Percentiles rank a stretch among this genome's conserved stretches.
Evolutionary conservation across 2,113 vertebrate species (phyloP).

Genomic region (Pangasianodon gigas): DNA sequence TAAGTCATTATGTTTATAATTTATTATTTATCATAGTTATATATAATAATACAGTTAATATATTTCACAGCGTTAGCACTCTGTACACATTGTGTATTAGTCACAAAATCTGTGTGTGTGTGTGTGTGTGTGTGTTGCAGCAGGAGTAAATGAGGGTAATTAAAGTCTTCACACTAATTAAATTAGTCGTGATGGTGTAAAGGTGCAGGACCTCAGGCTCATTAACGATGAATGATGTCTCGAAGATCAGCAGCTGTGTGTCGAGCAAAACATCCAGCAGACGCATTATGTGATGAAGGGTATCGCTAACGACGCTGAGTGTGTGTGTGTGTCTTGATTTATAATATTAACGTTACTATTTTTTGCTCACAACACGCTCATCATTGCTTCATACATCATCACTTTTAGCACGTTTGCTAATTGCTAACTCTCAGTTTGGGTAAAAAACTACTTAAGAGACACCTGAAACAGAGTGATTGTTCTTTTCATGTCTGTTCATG

Average conservation of each 20-base stretch:
- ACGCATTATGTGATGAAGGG: neutral
- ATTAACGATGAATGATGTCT: slow-evolving; percentile 22
- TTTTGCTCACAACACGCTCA: neutral
- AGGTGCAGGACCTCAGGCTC: neutral
- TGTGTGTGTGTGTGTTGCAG: slow-evolving; percentile 25
- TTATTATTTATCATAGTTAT: neutral
- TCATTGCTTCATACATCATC: neutral
- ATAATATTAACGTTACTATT: neutral
- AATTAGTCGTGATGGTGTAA: neutral
- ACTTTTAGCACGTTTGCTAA: neutral
- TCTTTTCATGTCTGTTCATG: too few relatives aligned
- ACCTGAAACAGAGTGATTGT: too few relatives aligned
- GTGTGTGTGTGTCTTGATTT: neutral
- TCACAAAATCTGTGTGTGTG: slow-evolving; percentile 11
- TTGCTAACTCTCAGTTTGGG: too few relatives aligned
- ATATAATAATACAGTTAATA: neutral
- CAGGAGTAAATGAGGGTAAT: slow-evolving; percentile 24
- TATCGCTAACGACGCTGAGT: neutral
- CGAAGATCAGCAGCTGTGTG: slow-evolving; percentile 10
- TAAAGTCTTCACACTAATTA: slow-evolving; percentile 6
- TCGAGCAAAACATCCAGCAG: neutral
- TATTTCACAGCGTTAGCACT: neutral
- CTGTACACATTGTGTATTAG: neutral
- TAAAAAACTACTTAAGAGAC: too few relatives aligned
- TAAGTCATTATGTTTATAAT: neutral